Conservation (phyloP, 2,888 invertebrate genomes). For the Matsumyia berberina region DNA sequence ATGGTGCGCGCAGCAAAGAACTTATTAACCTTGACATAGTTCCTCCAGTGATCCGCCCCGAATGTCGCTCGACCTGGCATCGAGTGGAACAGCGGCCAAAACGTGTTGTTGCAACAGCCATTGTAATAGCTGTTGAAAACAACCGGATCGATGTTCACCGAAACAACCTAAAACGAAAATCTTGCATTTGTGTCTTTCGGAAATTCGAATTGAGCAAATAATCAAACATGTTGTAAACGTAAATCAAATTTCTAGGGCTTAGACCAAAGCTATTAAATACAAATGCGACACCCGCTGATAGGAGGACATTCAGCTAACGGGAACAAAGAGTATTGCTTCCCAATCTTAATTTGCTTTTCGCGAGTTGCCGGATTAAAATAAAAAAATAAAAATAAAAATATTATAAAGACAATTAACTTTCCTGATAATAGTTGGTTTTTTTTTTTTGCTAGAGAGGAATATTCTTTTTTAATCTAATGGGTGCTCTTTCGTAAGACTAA, state of each 20-base stretch:
- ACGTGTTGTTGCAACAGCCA: slow-evolving; percentile 95
- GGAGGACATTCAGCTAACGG: background rate
- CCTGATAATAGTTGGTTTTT: slow-evolving; percentile 19
- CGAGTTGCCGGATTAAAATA: background rate
- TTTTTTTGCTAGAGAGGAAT: slow-evolving; percentile 6
- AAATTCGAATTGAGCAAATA: background rate
- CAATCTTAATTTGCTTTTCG: slow-evolving; percentile 25
- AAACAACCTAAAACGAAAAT: slow-evolving; percentile 87
- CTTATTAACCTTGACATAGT: slow-evolving; percentile 92
- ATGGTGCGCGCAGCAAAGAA: slow-evolving; percentile 93
- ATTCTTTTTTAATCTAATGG: slow-evolving; percentile 17
- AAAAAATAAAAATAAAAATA: slow-evolving; percentile 18
- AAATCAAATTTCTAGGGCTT: too few relatives aligned
- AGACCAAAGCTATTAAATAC: background rate
- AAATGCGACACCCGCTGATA: slow-evolving; percentile 14
- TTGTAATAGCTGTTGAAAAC: slow-evolving; percentile 95
- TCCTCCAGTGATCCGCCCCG: slow-evolving; percentile 92
- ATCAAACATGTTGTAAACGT: background rate
- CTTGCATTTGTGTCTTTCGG: background rate
- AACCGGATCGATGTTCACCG: slow-evolving; percentile 90
- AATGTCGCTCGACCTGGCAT: slow-evolving; percentile 96
- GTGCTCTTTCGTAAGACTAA: slow-evolving; percentile 46
- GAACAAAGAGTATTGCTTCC: slow-evolving; percentile 26
- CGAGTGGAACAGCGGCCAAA: slow-evolving; percentile 96
- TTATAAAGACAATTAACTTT: slow-evolving; percentile 19